Evolutionary conservation across 2,797 vertebrate species (phyloP), one percentile per base, ranked within the genome.

Genomic region (Aldrovandia affinis): DNA sequence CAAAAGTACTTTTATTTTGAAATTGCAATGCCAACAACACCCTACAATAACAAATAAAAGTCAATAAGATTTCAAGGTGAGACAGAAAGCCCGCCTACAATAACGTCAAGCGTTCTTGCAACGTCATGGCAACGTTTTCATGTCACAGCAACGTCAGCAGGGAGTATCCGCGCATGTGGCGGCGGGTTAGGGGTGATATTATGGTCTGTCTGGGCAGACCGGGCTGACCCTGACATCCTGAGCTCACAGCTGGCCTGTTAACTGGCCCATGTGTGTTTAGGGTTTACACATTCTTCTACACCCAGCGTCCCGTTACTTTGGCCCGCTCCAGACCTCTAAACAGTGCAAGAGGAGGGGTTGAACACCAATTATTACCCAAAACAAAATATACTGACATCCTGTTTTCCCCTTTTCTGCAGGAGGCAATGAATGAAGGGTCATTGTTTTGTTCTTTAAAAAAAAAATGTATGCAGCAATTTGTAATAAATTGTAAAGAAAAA

Each of bases 201-300:
- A 39, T 78, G 83, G 80, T 86, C 63, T 84, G 87, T 91, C 92
- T 84, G 55, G 89, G 91, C 92, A 93, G 89, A 89, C 93, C 86
- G 92, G 94, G 87, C 22, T 96, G 95, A 96, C 92, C 95, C 95
- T 83, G 92, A 93, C 87, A 95, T 91, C 95, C 92, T 93, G 91
- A 92, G 93, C 55, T 57, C 87, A 91, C 92, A 93, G 96, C 93
- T 93, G 91, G 92, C 90, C 93, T 91, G 90, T 82, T 88, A 87
- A 87, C 89, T 77, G 83, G 77, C 39, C 57, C 80, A 83, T 89
- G 92, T 92, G 91, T 89, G 90, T 89, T 86, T 88, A 89, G 81
- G 77, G 82, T 86, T 85, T 90, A 91, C 90, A 90, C 90, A 91
- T 93, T 87, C 85, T 84, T 84, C 47, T 68, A 82, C 75, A 75